Evolutionary conservation across 2,113 vertebrate genomes (phyloP), one percentile per base, ranked within the genome.

Genomic region (Cryptotis parvus): DNA sequence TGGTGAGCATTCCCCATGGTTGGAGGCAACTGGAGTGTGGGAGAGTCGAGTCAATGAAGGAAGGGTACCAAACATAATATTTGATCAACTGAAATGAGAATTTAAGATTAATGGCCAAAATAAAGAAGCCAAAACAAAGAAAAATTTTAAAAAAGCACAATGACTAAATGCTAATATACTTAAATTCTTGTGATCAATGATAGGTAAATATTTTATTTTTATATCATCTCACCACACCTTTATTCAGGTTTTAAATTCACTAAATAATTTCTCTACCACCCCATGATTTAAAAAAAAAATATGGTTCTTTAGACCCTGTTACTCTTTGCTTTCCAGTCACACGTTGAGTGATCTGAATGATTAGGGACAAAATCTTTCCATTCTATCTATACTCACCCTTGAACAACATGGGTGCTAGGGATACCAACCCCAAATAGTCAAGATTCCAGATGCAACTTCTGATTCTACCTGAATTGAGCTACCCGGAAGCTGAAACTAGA

Each of bases 31-130:
- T 31, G 16, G 3, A 52, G 2, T 37, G 6, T 75, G 39, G 24
- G 63, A 35, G 58, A 14, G 6, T 4, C 61, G 5, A 61, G 15
- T 35, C 63, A 12, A 63, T 15, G 3, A 43, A 73, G 24, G 11
- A 61, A 82, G 33, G 10, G 5, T 58, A 84, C 26, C 39, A 77
- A 43, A 26, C 4, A 45, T 55, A 9, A 81, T 20, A 3, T 68
- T 20, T 84, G 14, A 84, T 61, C 9, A 52, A 77, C 37, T 37
- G 20, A 80, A 39, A 20, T 73, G 9, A 2, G 39, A 79, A 75
- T 76, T 49, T 72, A 72, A 78, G n/a, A 77, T 35, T 35, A 61
- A 92, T 15, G 81, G 12, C 24, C 87, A 88, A 88, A n/a, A 87
- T 26, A 1, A 68, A 84, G n/a, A 16, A 3, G 12, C 22, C 10